These are phyloP conservation scores for Otolemur crassicaudatus DNA, from an alignment of 2,797 vertebrate species.

Conservation along the genomic window DNA sequence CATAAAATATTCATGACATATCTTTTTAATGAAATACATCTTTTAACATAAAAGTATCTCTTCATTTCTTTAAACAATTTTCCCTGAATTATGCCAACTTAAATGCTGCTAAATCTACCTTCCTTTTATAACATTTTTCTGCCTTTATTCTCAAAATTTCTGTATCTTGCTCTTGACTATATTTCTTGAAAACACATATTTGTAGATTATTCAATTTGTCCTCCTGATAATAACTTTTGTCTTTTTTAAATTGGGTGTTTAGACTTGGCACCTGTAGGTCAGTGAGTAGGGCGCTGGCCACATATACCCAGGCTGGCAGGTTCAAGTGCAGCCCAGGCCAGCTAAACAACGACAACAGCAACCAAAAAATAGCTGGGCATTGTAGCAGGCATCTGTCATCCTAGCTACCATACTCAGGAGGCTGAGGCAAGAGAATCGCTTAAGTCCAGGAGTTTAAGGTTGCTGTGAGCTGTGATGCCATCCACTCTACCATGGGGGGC, in stretches of 20 bases:
- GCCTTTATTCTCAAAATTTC: neutral
- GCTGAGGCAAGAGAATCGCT: no score
- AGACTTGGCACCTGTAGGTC: no score
- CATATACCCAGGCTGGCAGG: no score
- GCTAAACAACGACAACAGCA: no score
- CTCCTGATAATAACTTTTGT: neutral
- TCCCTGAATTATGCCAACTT: neutral
- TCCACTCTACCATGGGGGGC: no score
- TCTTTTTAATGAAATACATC: neutral
- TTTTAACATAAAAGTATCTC: constrained; percentile 11
- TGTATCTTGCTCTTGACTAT: neutral
- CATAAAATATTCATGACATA: neutral
- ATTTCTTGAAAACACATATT: neutral
- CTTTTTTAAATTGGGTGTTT: neutral
- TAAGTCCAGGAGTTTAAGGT: no score
- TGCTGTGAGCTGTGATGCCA: no score
- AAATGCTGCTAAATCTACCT: neutral
- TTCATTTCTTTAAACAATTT: neutral
- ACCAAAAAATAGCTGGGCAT: no score
- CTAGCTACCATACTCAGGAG: no score
- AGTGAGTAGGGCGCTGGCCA: no score
- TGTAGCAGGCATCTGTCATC: no score
- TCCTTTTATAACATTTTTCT: neutral
- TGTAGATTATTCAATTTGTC: neutral
- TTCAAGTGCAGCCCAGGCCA: no score